These are phyloP conservation scores for Pocillopora damicornis DNA, from an alignment of 64 coral and sea anemone genomes.

Conservation along the genomic window DNA sequence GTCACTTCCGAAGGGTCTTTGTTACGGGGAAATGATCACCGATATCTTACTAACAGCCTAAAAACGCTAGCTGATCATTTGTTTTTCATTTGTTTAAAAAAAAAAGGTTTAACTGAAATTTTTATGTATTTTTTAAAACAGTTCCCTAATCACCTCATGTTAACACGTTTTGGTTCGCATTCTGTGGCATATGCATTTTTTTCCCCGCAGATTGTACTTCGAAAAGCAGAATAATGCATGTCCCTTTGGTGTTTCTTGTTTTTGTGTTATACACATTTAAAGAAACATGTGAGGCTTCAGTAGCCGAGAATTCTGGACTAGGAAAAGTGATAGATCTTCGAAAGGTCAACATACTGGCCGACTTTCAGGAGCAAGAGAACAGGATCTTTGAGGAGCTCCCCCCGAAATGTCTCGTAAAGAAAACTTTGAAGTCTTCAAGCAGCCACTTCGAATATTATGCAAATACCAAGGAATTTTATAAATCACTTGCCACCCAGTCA, in stretches of 20 bases:
- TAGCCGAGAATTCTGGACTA: neutral
- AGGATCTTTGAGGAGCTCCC: neutral
- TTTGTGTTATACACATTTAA: neutral
- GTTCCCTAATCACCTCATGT: too few relatives aligned
- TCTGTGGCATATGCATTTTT: neutral
- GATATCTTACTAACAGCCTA: too few relatives aligned
- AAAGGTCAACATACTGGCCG: neutral
- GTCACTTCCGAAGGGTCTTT: too few relatives aligned
- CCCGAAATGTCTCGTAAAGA: neutral
- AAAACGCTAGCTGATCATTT: too few relatives aligned
- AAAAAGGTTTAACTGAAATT: too few relatives aligned
- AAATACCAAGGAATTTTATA: constrained; percentile 27
- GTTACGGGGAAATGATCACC: too few relatives aligned
- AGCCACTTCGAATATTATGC: constrained; percentile 3
- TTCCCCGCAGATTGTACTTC: neutral
- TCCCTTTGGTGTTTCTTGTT: neutral
- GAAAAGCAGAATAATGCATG: neutral
- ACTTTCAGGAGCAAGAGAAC: neutral
- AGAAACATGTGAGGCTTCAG: neutral
- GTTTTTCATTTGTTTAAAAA: too few relatives aligned
- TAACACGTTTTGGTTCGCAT: too few relatives aligned
- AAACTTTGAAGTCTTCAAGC: neutral
- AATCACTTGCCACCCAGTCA: neutral
- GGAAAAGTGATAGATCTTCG: neutral
- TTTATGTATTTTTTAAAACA: too few relatives aligned